Base-by-base conservation (phyloP, 2,888 invertebrate genomes). In the Temnothorax unifasciatus region DNA sequence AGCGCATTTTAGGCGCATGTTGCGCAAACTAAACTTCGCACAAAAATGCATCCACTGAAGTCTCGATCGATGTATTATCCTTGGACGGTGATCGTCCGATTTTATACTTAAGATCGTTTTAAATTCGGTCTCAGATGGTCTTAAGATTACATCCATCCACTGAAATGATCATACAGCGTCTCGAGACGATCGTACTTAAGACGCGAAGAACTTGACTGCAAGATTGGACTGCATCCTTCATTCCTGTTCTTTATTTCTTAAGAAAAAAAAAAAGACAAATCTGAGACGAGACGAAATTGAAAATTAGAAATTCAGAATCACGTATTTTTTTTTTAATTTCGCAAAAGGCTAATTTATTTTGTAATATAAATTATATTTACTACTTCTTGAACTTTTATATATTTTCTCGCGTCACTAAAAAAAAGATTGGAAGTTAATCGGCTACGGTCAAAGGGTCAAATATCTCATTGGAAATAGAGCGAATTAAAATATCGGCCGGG, bases 391-490 rank as follows among this genome's bases (percentile, higher is more conserved):
- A 0, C 25, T 21, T 63, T 21, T 34, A 38, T 9, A 63, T 5
- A 34, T 52, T 64, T 75, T 41, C 38, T 21, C 34, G 34, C 63
- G 34, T 38, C 21, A 52, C 21, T 52, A 38, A 18, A 47, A 21
- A 21, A 63, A 76, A 38, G 21, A 64, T 38, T 64, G 18, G 4
- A 25, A 66, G 13, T 76, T 63, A 50, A 81, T 61, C 13, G 11
- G 13, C 13, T 52, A 63, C 34, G 25, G 73, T 73, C n/a, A 73
- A 71, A 61, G 8, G 50, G 50, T 73, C 9, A 63, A 73, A 82
- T 81, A 57, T 82, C 61, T 38, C 38, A 15, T 63, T 52, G 61
- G 50, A 82, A 82, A 66, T 64, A 64, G 74, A 63, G 47, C 52
- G 54, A 74, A 74, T 74, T 75, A 41, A 61, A 74, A 34, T 74